These are phyloP conservation scores for Chaenogobius annularis DNA, from an alignment of 2,113 vertebrate species.

Conservation along the genomic window DNA sequence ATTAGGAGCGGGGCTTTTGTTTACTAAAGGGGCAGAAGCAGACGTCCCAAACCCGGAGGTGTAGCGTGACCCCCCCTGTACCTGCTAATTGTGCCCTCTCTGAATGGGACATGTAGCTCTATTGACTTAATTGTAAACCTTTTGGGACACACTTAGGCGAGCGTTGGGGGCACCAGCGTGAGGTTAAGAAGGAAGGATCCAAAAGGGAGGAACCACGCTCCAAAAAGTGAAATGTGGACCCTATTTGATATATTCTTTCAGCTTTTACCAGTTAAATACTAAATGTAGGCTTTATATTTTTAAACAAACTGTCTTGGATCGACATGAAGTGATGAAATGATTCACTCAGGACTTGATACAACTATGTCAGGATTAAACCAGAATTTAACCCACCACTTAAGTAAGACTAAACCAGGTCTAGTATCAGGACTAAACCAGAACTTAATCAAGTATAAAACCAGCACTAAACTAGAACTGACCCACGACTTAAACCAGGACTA, in stretches of 20 bases:
- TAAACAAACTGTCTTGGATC: too few relatives aligned
- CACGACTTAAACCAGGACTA: background rate
- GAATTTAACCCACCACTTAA: too few relatives aligned
- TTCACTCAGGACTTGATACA: too few relatives aligned
- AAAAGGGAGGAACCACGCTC: background rate
- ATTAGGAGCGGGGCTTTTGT: slow-evolving; percentile 70
- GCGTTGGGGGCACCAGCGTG: background rate
- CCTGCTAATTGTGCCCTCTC: slow-evolving; percentile 38
- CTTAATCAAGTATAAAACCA: too few relatives aligned
- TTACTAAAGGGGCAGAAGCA: slow-evolving; percentile 39
- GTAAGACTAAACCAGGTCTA: too few relatives aligned
- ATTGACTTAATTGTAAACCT: slow-evolving; percentile 47
- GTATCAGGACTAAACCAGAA: too few relatives aligned
- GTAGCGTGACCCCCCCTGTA: slow-evolving; percentile 17
- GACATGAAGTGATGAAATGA: too few relatives aligned
- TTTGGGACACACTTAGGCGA: slow-evolving; percentile 16
- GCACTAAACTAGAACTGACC: background rate
- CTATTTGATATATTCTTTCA: background rate
- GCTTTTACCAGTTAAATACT: background rate
- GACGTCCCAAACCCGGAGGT: slow-evolving; percentile 5
- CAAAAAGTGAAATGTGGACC: background rate
- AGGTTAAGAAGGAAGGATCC: background rate
- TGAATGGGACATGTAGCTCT: slow-evolving; percentile 52
- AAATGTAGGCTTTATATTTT: background rate
- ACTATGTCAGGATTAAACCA: too few relatives aligned